Percentiles rank a stretch among this genome's conserved stretches.
These are phyloP conservation scores for Camelus bactrianus DNA, from an alignment of 2,113 vertebrate species.

Conservation along the genomic window DNA sequence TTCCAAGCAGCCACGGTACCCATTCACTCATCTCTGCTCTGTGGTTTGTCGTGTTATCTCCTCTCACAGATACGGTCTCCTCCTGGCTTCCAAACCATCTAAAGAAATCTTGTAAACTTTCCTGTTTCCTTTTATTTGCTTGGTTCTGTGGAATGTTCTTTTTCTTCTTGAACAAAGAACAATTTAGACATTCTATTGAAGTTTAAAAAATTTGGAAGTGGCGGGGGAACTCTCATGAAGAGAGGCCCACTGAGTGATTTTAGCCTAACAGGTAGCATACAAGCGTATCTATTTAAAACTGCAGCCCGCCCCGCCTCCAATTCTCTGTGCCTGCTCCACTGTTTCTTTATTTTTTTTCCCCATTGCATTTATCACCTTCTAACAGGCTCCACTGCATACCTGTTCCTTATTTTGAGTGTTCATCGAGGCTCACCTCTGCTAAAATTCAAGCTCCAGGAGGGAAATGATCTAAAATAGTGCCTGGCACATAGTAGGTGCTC, in stretches of 20 bases:
- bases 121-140: not conserved
- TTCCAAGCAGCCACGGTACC: not conserved
- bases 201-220: not conserved
- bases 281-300: not conserved
- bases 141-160: not conserved
- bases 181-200: not conserved
- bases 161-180: not conserved
- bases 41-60: rapidly evolving
- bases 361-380: not conserved
- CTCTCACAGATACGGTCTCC: not conserved
- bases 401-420: not conserved
- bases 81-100: not conserved
- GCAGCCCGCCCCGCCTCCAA: rapidly evolving
- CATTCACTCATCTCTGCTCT: not conserved
- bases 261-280: not conserved
- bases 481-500: not conserved
- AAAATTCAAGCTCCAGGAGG: not conserved
- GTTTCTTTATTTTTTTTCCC: not conserved
- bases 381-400: not conserved
- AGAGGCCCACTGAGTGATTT: not conserved
- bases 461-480: not conserved
- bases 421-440: not conserved
- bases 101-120: not conserved
- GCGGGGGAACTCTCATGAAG: not conserved
- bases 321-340: not conserved